These are phyloP conservation scores for Pseudomyrmex sp. DNA, from an alignment of 1,140 invertebrate genomes.

Conservation along the genomic window DNA sequence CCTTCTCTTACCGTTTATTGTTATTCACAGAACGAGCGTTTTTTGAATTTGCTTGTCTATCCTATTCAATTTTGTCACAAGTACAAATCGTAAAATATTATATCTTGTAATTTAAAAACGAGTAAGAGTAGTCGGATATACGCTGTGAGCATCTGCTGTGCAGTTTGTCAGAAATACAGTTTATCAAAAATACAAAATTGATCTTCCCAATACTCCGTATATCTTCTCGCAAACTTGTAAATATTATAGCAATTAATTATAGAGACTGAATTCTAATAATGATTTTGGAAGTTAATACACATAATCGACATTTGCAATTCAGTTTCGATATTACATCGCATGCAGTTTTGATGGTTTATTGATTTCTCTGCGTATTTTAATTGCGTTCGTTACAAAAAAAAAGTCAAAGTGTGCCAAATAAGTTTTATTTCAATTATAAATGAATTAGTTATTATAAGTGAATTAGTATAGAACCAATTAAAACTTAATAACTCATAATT, in stretches of 20 bases:
- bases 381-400: constrained; percentile 11
- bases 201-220: constrained; percentile 4
- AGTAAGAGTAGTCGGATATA: not conserved
- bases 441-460: not conserved
- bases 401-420: not conserved
- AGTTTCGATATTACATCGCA: constrained; percentile 51
- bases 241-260: constrained; percentile 50
- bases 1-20: no score
- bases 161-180: not conserved
- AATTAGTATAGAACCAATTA: constrained; percentile 34
- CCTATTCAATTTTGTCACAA: no score
- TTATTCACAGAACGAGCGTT: no score
- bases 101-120: constrained; percentile 2
- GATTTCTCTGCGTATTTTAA: constrained; percentile 34
- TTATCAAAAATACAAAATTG: not conserved
- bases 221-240: not conserved
- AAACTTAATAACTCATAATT: constrained; percentile 13
- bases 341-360: constrained; percentile 51
- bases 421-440: not conserved
- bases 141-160: no score
- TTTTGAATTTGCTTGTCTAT: no score
- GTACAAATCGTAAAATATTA: no score
- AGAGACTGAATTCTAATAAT: constrained; percentile 53
- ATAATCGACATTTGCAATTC: constrained; percentile 68
- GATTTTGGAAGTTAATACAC: constrained; percentile 63